A percentile compares a stretch with the other conserved stretches of the same genome.
These are phyloP conservation scores for Ditylenchus dipsaci DNA, from an alignment of 1,140 invertebrate species.

Conservation along the genomic window DNA sequence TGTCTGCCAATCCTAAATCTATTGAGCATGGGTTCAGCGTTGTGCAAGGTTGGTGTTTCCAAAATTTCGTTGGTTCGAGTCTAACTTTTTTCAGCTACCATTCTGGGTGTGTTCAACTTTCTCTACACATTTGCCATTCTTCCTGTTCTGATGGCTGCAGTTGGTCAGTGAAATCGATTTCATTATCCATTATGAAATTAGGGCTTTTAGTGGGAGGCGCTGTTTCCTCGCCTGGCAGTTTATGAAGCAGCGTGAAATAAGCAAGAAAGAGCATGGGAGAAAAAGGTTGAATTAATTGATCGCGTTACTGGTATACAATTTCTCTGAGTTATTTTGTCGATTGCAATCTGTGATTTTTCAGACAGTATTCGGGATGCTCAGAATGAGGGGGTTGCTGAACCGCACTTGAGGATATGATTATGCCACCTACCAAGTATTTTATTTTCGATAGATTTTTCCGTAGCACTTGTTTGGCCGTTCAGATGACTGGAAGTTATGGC, in stretches of 20 bases:
- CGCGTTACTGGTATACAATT: conserved; percentile 34
- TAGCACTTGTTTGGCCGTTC: conserved; percentile 32
- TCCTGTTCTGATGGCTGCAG: conserved; percentile 16
- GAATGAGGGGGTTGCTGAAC: conserved; percentile 41
- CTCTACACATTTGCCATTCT: conserved; percentile 46
- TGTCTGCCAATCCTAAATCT: conserved; percentile 32
- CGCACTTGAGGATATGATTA: conserved; percentile 43
- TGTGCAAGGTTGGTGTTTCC: conserved; percentile 26
- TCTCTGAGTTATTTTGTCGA: neutral
- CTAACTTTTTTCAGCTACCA: conserved; percentile 29
- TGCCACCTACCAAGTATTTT: conserved; percentile 41
- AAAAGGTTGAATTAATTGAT: conserved; percentile 35
- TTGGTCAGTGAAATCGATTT: conserved; percentile 20
- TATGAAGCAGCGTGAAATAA: conserved; percentile 11
- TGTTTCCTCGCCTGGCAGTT: conserved; percentile 17
- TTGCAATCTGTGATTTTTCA: conserved; percentile 15
- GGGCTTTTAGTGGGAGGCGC: conserved; percentile 34
- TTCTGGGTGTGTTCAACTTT: conserved; percentile 25
- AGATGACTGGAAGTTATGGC: conserved; percentile 34
- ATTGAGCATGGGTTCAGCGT: conserved; percentile 2
- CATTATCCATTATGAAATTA: neutral
- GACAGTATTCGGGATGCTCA: conserved; percentile 40
- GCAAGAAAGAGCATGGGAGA: conserved; percentile 17
- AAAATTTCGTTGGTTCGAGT: neutral
- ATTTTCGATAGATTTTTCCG: neutral